These are phyloP conservation scores for Hypocryptadius cinnamomeus DNA, from an alignment of 2,113 vertebrate genomes.

Conservation along the genomic window DNA sequence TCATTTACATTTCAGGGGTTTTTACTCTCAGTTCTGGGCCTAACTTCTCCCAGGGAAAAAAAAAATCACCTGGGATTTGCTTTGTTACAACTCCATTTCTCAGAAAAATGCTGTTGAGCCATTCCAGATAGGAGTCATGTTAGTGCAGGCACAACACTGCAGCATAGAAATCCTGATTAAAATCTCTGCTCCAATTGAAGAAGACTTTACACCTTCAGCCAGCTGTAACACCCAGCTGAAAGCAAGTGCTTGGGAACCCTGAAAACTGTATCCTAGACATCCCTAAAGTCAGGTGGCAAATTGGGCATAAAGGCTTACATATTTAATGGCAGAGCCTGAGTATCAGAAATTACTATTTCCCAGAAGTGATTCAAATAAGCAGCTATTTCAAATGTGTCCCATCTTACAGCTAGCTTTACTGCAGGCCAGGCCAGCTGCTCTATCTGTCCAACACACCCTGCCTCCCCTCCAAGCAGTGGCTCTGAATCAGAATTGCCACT, in stretches of 20 bases:
- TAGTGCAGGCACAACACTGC: not conserved
- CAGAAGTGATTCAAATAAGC: not conserved
- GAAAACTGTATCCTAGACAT: not conserved
- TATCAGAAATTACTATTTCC: not conserved
- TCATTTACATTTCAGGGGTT: not conserved
- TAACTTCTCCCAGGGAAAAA: not conserved
- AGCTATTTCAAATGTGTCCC: not conserved
- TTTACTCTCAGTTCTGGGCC: not conserved
- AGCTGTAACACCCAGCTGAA: not conserved
- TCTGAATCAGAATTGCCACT: not conserved
- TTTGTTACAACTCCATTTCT: not conserved
- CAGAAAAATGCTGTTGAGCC: not conserved
- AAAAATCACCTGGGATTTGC: not conserved
- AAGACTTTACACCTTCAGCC: not conserved
- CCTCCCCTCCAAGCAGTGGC: not conserved
- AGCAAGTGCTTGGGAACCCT: not conserved
- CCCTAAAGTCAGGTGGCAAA: not conserved
- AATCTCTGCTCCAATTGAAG: not conserved
- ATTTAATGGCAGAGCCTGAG: not conserved
- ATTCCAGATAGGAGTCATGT: not conserved
- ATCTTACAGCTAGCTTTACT: not conserved
- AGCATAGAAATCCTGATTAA: not conserved
- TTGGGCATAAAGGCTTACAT: not conserved
- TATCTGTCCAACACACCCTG: not conserved
- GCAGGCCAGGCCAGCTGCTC: not conserved